Evolutionary conservation across 2,797 vertebrate species (phyloP), one percentile per base, ranked within the genome.

Genomic region (Erethizon dorsatum): DNA sequence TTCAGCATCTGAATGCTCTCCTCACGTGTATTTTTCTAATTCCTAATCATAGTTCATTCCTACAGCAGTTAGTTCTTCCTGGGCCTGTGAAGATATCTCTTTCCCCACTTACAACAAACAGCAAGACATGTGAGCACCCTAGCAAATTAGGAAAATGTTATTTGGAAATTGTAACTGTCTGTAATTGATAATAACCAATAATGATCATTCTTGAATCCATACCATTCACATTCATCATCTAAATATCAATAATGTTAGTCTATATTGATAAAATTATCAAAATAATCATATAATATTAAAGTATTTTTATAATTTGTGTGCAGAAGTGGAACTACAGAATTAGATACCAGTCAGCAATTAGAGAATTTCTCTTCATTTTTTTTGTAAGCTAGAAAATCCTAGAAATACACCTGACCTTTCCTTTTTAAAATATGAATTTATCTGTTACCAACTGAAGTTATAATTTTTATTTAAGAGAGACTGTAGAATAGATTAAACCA

Each of bases 61-160:
- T 22, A 47, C 0, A 71, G n/a, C 1, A 75, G 37, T 88, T 80
- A 59, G 22, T 41, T 65, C 17, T 93, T 75, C 5, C 3, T 14
- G 37, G 4, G 0, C 14, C 11, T 80, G n/a, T 79, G 56, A 33
- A 28, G 20, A 47, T 54, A 4, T 59, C n/a, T 67, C 41, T 69
- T 37, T 59, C 1, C 17, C 41, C 13, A 73, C 31, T n/a, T 10
- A 73, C 1, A 59, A 69, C 5, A 73, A 85, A 37, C 5, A 56
- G 59, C 3, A 71, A 88, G 26, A 77, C 11, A 50, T 54, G 3
- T n/a, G 26, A n/a, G 3, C 6, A 77, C 6, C n/a, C 54, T 61
- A 59, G 31, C 37, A 94, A 89, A 69, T 85, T 67, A 87, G 45
- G 33, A 94, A 90, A 90, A 83, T 47, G 18, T 20, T 83, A 79